phyloP scores from a whole-genome alignment of 2,797 vertebrate genomes.

The Sebastes iracundus region DNA sequence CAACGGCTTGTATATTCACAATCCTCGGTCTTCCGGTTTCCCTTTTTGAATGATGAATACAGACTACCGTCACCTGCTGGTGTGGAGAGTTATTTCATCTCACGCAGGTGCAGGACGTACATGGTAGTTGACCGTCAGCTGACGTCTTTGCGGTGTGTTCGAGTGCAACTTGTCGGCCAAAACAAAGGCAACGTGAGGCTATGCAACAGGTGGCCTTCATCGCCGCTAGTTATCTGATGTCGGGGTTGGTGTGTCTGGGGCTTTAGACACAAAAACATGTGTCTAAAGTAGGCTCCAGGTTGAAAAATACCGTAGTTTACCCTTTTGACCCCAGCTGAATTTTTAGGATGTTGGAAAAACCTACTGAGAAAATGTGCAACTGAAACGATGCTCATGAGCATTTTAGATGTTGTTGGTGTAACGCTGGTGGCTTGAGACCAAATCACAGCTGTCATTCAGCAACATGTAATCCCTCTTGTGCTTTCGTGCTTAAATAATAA shows the following conservation, averaged over 20 bases:
- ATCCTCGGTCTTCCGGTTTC: no score
- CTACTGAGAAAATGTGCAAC: background rate
- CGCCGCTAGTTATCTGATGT: no score
- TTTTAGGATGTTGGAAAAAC: background rate
- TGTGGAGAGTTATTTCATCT: no score
- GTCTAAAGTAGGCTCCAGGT: background rate
- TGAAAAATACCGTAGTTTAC: background rate
- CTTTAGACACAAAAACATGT: background rate
- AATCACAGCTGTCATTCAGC: slow-evolving; percentile 69
- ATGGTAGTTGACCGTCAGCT: fast-evolving
- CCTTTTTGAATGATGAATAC: no score
- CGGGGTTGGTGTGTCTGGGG: no score
- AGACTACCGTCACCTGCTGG: no score
- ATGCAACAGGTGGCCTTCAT: no score
- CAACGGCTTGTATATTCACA: no score
- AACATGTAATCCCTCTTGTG: slow-evolving; percentile 43
- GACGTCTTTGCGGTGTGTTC: no score
- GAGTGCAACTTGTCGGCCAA: no score
- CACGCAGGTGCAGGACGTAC: no score
- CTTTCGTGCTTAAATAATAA: slow-evolving; percentile 58
- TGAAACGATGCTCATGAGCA: background rate
- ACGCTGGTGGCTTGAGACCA: slow-evolving; percentile 8
- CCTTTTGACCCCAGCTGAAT: background rate
- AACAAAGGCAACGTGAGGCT: no score
- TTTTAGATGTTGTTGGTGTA: slow-evolving; percentile 1